Evolutionary conservation across 2,888 invertebrate species (phyloP).

Genomic region (Ischnura elegans): DNA sequence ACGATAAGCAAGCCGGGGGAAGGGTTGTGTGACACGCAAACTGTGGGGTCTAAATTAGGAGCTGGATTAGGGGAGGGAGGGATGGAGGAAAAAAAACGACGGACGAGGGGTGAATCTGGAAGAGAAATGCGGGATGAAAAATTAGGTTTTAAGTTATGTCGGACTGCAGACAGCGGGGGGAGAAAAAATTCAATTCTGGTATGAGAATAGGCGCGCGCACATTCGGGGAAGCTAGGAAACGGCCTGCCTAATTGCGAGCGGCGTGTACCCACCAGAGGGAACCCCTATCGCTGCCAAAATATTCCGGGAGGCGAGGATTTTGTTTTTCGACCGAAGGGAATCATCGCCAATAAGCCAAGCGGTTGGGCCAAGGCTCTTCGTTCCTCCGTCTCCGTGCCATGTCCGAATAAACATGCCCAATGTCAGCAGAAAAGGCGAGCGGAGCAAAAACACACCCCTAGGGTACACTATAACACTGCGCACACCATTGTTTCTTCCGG

Average conservation of each 20-base stretch:
- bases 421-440: background rate
- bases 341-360: background rate
- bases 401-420: background rate
- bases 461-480: background rate
- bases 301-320: background rate
- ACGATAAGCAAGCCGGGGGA: background rate
- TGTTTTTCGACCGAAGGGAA: background rate
- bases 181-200: background rate
- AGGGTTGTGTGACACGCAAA: slow-evolving; percentile 18
- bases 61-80: slow-evolving; percentile 4
- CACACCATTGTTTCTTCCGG: background rate
- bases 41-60: slow-evolving; percentile 21
- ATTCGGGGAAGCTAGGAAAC: background rate
- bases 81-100: background rate
- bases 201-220: background rate
- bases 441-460: background rate
- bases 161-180: slow-evolving; percentile 4
- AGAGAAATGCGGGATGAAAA: slow-evolving; percentile 27
- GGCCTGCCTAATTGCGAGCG: background rate
- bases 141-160: slow-evolving; percentile 18
- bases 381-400: background rate
- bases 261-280: background rate
- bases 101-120: background rate
- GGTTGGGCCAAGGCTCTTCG: background rate
- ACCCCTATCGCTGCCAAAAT: background rate